Percentiles rank a stretch among this genome's conserved stretches.
Conservation (phyloP, 2,797 vertebrate genomes). For the Gadopsis marmoratus region DNA sequence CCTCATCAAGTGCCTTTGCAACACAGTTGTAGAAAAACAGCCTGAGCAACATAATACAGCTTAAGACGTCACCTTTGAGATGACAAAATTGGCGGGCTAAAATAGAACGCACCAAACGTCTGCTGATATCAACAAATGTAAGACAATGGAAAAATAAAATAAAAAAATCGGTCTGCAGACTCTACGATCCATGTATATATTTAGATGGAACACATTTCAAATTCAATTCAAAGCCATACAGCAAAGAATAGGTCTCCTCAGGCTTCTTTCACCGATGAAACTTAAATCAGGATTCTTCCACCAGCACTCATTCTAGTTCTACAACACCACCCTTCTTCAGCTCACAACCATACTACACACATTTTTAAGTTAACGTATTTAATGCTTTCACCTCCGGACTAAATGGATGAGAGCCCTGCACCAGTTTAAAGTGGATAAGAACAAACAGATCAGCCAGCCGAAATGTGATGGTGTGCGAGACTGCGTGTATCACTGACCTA, state of each 20-base stretch:
- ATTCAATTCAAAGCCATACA: background rate
- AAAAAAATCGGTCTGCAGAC: background rate
- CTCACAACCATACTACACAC: background rate
- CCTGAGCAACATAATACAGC: slow-evolving; percentile 8
- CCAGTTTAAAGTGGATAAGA: slow-evolving; percentile 12
- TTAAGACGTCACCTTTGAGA: slow-evolving; percentile 23
- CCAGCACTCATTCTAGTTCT: background rate
- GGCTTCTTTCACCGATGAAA: background rate
- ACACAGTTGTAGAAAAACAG: slow-evolving; percentile 7
- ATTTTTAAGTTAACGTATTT: background rate
- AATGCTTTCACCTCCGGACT: background rate
- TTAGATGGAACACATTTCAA: background rate
- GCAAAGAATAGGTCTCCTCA: background rate
- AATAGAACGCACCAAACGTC: slow-evolving; percentile 1
- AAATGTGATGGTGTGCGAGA: slow-evolving; percentile 24
- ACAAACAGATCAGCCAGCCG: background rate
- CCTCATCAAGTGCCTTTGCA: slow-evolving; percentile 35
- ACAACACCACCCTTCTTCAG: background rate
- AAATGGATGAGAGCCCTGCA: slow-evolving; percentile 1
- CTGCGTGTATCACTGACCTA: slow-evolving; percentile 89
- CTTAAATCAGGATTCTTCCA: background rate
- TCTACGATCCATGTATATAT: background rate
- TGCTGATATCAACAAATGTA: slow-evolving; percentile 30
- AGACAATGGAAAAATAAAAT: slow-evolving; percentile 10
- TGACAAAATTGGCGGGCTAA: slow-evolving; percentile 15